phyloP scores from a whole-genome alignment of 2,113 vertebrate genomes.

The Protobothrops flavoviridis region DNA sequence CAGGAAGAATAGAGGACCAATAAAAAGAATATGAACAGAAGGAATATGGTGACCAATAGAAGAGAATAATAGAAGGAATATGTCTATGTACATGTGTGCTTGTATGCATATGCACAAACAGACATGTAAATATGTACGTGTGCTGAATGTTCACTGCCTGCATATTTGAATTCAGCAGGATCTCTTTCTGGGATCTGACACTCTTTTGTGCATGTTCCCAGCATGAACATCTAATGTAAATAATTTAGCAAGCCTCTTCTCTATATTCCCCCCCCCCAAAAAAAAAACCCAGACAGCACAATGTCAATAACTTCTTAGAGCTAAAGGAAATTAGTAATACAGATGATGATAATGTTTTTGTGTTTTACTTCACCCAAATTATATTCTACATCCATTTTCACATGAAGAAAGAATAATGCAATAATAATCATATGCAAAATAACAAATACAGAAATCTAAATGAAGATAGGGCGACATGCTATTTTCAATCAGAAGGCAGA shows the following conservation, averaged over 20 bases:
- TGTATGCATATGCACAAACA: background rate
- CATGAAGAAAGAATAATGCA: background rate
- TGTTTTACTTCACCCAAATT: background rate
- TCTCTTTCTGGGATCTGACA: background rate
- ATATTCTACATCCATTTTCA: background rate
- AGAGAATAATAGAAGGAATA: background rate
- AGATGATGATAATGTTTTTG: background rate
- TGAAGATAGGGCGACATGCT: background rate
- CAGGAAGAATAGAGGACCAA: background rate
- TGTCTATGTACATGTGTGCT: background rate
- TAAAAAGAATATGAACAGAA: background rate
- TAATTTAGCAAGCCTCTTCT: background rate
- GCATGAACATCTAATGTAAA: background rate
- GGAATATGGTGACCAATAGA: background rate
- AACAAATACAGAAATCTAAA: background rate
- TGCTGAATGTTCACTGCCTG: background rate
- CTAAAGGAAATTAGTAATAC: background rate
- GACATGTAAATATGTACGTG: background rate
- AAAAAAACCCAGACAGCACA: background rate
- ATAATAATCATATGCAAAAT: background rate
- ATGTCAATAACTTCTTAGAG: background rate
- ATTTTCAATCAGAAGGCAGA: background rate
- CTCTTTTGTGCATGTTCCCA: background rate
- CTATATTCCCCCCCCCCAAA: background rate
- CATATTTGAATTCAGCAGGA: background rate